These are phyloP conservation scores for Penaeus monodon DNA, from an alignment of 2,888 invertebrate species.

Conservation along the genomic window DNA sequence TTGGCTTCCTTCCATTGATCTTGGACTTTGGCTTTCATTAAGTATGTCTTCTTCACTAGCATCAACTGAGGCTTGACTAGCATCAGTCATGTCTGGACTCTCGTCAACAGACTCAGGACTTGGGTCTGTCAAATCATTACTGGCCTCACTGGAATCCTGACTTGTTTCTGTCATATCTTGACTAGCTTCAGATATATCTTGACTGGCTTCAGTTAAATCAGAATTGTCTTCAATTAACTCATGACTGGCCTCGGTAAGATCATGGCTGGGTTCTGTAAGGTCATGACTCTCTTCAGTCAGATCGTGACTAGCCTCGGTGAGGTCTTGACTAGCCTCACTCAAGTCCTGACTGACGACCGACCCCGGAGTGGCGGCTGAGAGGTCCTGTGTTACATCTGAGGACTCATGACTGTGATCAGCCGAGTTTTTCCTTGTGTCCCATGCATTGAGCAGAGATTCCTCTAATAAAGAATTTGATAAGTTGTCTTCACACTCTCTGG, in stretches of 20 bases:
- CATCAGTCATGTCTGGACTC: slow-evolving; percentile 34
- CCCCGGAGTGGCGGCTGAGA: slow-evolving; percentile 9
- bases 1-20: neutral
- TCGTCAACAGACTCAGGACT: slow-evolving; percentile 28
- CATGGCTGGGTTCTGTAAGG: slow-evolving; percentile 26
- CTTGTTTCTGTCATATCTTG: neutral
- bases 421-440: slow-evolving; percentile 30
- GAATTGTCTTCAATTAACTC: slow-evolving; percentile 33
- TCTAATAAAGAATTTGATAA: slow-evolving; percentile 52
- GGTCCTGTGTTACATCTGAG: slow-evolving; percentile 21
- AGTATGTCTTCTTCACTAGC: slow-evolving; percentile 2
- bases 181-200: slow-evolving; percentile 25
- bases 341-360: slow-evolving; percentile 35
- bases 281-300: slow-evolving; percentile 13
- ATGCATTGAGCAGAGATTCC: slow-evolving; percentile 43
- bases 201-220: slow-evolving; percentile 31
- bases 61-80: slow-evolving; percentile 34
- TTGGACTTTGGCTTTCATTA: no score
- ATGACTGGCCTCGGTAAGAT: slow-evolving; percentile 21
- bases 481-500: slow-evolving; percentile 55
- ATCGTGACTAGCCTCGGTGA: slow-evolving; percentile 15
- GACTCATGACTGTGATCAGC: slow-evolving; percentile 20
- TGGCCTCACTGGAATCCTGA: slow-evolving; percentile 23
- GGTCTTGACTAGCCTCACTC: slow-evolving; percentile 33
- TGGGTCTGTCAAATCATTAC: slow-evolving; percentile 28